Conservation (phyloP, 2,113 vertebrate genomes). For the Azemiops feae region DNA sequence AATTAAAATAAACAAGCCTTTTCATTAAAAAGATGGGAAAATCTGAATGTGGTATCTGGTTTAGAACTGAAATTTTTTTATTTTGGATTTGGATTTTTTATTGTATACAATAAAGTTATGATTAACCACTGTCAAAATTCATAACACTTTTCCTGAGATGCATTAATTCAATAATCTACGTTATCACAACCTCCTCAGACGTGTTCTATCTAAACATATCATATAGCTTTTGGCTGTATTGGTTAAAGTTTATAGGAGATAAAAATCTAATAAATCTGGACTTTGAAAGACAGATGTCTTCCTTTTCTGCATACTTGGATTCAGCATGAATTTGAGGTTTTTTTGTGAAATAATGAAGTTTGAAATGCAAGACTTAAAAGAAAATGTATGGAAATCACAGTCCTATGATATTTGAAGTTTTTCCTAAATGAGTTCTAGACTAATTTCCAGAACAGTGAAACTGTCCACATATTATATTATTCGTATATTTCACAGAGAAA, state of each 20-base stretch:
- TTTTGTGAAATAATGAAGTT: neutral
- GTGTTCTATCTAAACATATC: neutral
- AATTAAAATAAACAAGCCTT: neutral
- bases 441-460: constrained; percentile 23
- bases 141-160: neutral
- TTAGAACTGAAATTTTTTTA: neutral
- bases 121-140: neutral
- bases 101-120: neutral
- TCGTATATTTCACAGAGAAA: constrained; percentile 1
- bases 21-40: neutral
- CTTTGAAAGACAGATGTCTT: neutral
- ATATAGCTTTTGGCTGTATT: neutral
- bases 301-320: neutral
- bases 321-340: neutral
- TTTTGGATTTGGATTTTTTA: neutral
- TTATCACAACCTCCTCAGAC: neutral
- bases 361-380: neutral
- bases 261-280: neutral
- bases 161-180: neutral
- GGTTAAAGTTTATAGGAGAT: neutral
- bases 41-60: neutral
- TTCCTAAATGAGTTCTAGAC: constrained; percentile 1
- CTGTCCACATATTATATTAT: neutral
- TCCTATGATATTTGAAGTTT: constrained; percentile 9
- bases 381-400: neutral